Evolutionary conservation across 2,797 vertebrate species (phyloP).

Genomic region (Pyrocephalus nanus): DNA sequence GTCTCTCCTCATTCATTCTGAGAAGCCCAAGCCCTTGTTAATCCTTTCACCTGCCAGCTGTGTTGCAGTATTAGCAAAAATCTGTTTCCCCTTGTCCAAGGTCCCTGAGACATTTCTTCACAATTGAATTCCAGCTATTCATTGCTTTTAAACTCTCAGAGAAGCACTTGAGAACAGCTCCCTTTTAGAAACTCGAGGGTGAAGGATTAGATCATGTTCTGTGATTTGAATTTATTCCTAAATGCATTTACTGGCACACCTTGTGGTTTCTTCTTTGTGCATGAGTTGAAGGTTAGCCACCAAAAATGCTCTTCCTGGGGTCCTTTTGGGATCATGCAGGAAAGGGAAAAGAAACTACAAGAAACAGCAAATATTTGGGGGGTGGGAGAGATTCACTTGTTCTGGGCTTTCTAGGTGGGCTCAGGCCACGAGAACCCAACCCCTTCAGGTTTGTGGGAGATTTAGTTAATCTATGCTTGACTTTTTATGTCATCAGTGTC

Average conservation of each 20-base stretch:
- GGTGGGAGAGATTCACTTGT: not conserved
- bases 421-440: not conserved
- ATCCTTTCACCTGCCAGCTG: slow-evolving; percentile 27
- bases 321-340: not conserved
- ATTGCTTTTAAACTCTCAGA: not conserved
- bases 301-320: not conserved
- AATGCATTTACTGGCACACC: not conserved
- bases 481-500: not conserved
- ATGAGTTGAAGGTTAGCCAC: not conserved
- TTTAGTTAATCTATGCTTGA: not conserved
- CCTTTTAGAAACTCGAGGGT: not conserved
- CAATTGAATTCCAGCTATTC: not conserved
- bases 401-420: not conserved
- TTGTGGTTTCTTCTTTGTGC: not conserved
- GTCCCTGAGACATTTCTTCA: not conserved
- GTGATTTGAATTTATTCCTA: slow-evolving; percentile 12
- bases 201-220: not conserved
- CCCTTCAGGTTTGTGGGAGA: not conserved
- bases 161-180: not conserved
- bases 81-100: slow-evolving; percentile 13
- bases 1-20: not conserved
- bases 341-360: not conserved
- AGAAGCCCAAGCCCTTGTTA: not conserved
- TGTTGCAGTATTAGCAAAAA: not conserved
- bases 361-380: not conserved